Base-by-base conservation (phyloP, 1,140 invertebrate species). In the Philotrypesis tridentata region DNA sequence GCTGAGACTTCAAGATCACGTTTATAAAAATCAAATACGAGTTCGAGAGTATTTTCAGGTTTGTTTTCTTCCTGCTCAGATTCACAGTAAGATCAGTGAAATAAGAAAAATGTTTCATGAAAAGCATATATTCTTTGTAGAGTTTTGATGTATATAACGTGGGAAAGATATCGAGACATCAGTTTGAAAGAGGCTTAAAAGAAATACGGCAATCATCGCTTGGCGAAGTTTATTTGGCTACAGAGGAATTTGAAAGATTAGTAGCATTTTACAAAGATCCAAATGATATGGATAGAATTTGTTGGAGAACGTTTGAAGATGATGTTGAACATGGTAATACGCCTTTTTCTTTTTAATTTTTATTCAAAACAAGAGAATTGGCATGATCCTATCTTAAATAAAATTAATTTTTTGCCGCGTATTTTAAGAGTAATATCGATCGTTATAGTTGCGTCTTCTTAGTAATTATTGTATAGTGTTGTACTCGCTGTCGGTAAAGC, bases 271-370 rank as follows among this genome's bases (percentile, higher is more conserved):
- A 96, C 87, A 85, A 91, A 61, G 95, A 95, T 90, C 94, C 94
- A 17, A 92, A 93, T 68, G 95, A 96, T 87, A 89, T 89, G 0
- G 91, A 93, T 29, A 90, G 93, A 55, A 91, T 95, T 23, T 94
- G 93, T 81, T 96, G 95, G 95, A 92, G 93, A 55, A 94, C 93
- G n/a, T 96, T 96, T 86, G 93, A 94, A 83, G 94, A 95, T 84
- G 95, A 96, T 85, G 93, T 95, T 63, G 94, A 96, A 86, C 92
- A 93, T 84, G 94, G 94, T 94, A 55, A 37, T 37, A 37, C 33
- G 9, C 3, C n/a, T n/a, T n/a, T n/a, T n/a, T n/a, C n/a, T n/a
- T n/a, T 37, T 9, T 3, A 37, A 37, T 37, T 37, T 5, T 37
- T 37, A 37, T n/a, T n/a, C 3, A 37, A 37, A 37, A 37, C 3